Conservation (phyloP, 2,113 vertebrate species). For the Argyrosomus japonicus region DNA sequence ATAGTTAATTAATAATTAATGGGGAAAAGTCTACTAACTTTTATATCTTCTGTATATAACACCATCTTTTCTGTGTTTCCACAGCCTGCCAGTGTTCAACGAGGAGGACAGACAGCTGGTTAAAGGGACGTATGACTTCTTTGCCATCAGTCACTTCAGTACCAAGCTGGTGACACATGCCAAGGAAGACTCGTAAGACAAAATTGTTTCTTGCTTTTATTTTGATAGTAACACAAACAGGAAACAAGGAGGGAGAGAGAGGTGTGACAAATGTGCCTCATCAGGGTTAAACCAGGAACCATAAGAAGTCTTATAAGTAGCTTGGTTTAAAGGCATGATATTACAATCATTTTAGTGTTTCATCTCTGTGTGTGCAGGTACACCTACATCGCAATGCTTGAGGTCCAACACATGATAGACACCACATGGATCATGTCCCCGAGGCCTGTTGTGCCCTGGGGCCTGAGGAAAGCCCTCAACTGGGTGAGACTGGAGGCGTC, state of each 20-base stretch:
- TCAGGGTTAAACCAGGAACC: no score
- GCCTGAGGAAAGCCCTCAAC: slow-evolving; percentile 89
- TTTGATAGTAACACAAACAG: background rate
- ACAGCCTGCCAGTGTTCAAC: slow-evolving; percentile 90
- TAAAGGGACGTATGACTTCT: slow-evolving; percentile 93
- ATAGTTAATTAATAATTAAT: background rate
- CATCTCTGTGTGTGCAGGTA: slow-evolving; percentile 67
- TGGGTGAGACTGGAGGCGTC: slow-evolving; percentile 75
- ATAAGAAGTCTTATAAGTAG: background rate
- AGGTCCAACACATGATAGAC: slow-evolving; percentile 92
- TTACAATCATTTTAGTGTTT: background rate
- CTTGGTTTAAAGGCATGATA: background rate
- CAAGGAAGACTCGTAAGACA: slow-evolving; percentile 85
- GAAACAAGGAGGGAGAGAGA: background rate
- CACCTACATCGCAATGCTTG: slow-evolving; percentile 87
- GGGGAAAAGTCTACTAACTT: background rate
- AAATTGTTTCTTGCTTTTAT: background rate
- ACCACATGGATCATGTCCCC: slow-evolving; percentile 90
- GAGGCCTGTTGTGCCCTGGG: slow-evolving; percentile 93
- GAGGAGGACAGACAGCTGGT: slow-evolving; percentile 87
- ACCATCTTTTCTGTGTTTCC: background rate
- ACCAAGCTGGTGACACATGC: slow-evolving; percentile 91
- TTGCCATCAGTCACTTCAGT: slow-evolving; percentile 95
- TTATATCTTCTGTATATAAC: background rate
- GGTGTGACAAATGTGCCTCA: background rate